Conservation (phyloP, 1,140 invertebrate species). For the Drosophila pruinosa region DNA sequence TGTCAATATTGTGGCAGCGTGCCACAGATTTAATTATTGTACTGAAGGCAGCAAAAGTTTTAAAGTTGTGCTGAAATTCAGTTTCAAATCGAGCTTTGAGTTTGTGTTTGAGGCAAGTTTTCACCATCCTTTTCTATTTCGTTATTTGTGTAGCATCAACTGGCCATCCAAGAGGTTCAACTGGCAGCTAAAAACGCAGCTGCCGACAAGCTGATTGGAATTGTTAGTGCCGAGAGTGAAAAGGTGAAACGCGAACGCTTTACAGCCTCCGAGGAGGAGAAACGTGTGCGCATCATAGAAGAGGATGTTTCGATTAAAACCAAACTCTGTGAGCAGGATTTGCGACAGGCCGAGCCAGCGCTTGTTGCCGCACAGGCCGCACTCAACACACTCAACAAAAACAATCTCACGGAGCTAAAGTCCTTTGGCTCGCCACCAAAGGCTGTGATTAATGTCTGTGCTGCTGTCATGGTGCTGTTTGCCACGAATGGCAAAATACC, state of each 20-base stretch:
- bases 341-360: slow-evolving; percentile 95
- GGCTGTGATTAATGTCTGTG: slow-evolving; percentile 93
- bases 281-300: slow-evolving; percentile 94
- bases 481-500: slow-evolving; percentile 94
- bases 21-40: slow-evolving; percentile 69
- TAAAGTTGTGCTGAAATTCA: slow-evolving; percentile 35
- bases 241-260: slow-evolving; percentile 94
- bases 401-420: slow-evolving; percentile 96
- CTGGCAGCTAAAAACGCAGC: slow-evolving; percentile 93
- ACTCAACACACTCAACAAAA: slow-evolving; percentile 96
- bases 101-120: slow-evolving; percentile 33
- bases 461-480: slow-evolving; percentile 94
- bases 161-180: slow-evolving; percentile 94
- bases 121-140: neutral
- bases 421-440: slow-evolving; percentile 94
- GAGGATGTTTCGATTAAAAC: slow-evolving; percentile 91
- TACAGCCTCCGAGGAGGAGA: slow-evolving; percentile 91
- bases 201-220: slow-evolving; percentile 93
- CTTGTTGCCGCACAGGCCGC: slow-evolving; percentile 95
- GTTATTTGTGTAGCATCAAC: slow-evolving; percentile 84
- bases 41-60: slow-evolving; percentile 44
- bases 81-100: slow-evolving; percentile 7
- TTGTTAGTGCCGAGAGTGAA: slow-evolving; percentile 93
- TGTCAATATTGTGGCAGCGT: slow-evolving; percentile 73
- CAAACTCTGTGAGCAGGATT: slow-evolving; percentile 94